phyloP scores from a whole-genome alignment of 2,888 invertebrate genomes.

The Griposia aprilina region DNA sequence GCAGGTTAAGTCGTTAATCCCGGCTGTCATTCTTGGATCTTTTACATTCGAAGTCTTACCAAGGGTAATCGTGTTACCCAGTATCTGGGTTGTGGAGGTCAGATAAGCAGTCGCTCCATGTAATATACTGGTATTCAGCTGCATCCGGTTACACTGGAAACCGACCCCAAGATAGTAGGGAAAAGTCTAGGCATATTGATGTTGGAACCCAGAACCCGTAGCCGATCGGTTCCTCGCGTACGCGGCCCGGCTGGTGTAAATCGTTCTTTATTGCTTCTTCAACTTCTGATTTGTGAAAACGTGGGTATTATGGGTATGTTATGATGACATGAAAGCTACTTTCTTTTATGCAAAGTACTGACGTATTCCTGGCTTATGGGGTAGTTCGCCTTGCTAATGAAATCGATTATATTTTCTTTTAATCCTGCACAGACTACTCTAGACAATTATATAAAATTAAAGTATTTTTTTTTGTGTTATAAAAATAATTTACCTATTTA shows the following conservation, averaged over 20 bases:
- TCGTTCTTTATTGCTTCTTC: too few relatives aligned
- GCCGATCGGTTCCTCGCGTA: not conserved
- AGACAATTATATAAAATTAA: not conserved
- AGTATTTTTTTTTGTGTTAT: not conserved
- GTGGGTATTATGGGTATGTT: not conserved
- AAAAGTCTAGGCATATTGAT: not conserved
- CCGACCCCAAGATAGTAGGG: not conserved
- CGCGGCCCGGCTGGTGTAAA: too few relatives aligned
- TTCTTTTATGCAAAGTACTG: not conserved
- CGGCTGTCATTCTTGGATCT: not conserved
- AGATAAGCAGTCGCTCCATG: not conserved
- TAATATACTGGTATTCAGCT: not conserved
- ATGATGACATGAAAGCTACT: not conserved
- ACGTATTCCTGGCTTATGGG: not conserved
- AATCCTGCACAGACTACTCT: not conserved
- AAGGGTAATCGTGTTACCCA: not conserved
- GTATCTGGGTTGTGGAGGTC: not conserved
- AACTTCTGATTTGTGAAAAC: not conserved
- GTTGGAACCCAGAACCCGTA: not conserved
- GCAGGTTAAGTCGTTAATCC: not conserved
- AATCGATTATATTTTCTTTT: not conserved
- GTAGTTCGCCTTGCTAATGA: not conserved
- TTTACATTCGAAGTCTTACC: not conserved
- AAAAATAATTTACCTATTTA: not conserved
- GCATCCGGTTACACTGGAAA: not conserved